Percentiles rank a stretch among this genome's conserved stretches.
These are phyloP conservation scores for Porites lobata DNA, from an alignment of 92 coral and sea anemone genomes.

Conservation along the genomic window DNA sequence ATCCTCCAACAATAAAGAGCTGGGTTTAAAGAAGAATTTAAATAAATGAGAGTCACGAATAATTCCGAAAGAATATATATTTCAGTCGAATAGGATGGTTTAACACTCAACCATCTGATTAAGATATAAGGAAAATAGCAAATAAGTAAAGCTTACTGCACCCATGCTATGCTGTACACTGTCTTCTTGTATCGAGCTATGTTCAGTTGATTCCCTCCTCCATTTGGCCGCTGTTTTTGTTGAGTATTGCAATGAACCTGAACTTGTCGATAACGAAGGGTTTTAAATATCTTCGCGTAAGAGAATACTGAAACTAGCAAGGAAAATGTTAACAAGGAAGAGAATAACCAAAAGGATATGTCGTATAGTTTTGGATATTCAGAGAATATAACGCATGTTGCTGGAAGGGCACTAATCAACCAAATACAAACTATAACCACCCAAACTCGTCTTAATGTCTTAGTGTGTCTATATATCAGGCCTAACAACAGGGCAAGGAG, in stretches of 20 bases:
- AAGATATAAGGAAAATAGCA: neutral
- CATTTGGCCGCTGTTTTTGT: neutral
- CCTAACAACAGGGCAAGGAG: no score
- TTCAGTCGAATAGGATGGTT: neutral
- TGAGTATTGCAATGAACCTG: neutral
- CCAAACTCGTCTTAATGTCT: no score
- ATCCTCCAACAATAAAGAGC: neutral
- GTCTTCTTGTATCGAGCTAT: neutral
- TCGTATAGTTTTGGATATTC: neutral
- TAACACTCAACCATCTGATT: fast-evolving
- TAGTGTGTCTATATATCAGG: no score
- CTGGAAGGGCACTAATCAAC: no score
- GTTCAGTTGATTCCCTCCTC: neutral
- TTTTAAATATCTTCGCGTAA: neutral
- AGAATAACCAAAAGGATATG: neutral
- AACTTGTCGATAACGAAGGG: neutral
- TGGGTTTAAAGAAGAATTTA: neutral
- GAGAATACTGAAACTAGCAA: neutral
- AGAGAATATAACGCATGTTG: neutral
- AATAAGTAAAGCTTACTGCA: neutral
- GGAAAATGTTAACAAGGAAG: neutral
- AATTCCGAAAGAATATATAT: neutral
- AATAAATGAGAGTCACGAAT: neutral
- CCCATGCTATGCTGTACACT: neutral
- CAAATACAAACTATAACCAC: no score